Evolutionary conservation across 2,888 invertebrate genomes (phyloP), one percentile per base, ranked within the genome.

Genomic region (Dryomyza anilis): DNA sequence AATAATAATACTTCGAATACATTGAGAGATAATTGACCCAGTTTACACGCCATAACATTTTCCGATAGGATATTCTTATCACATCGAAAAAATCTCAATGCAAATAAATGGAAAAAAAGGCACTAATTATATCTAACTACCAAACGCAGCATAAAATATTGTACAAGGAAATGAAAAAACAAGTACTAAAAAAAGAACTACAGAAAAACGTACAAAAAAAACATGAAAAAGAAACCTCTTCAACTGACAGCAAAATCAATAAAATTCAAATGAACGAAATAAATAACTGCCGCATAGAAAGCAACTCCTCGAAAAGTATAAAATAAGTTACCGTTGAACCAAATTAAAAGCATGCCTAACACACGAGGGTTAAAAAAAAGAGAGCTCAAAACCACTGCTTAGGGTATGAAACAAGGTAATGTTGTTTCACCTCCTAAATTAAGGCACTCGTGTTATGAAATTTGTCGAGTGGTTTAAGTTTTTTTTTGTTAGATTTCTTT

Each of bases 171-270:
- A n/a, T n/a, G n/a, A 50, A 52, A 2, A 43, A 16, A 27, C 21
- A 14, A 29, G 8, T 27, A 25, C 25, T 16, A 33, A 14, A 30
- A 10, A 8, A 19, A 12, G 19, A 30, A 53, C 10, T 30, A 33
- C 30, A 48, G 7, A 21, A 23, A 7, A 48, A 12, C 12, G n/a
- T 10, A 23, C 21, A 30, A 14, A 30, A 53, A 8, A 27, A 19
- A 10, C 14, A 19, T 1, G 25, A 19, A 55, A 52, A 27, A n/a
- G 6, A 27, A n/a, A 27, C 25, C n/a, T 14, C 23, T 25, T 29
- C 25, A 25, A n/a, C 12, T 36, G 60, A 39, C 23, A 63, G 45
- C 21, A 58, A 63, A 61, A 61, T 61, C 61, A 61, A 61, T 61
- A 61, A 27, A 19, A 33, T 14, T 36, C 23, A 25, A 63, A 55